These are phyloP conservation scores for Otolemur crassicaudatus DNA, from an alignment of 2,797 vertebrate genomes.

Conservation along the genomic window DNA sequence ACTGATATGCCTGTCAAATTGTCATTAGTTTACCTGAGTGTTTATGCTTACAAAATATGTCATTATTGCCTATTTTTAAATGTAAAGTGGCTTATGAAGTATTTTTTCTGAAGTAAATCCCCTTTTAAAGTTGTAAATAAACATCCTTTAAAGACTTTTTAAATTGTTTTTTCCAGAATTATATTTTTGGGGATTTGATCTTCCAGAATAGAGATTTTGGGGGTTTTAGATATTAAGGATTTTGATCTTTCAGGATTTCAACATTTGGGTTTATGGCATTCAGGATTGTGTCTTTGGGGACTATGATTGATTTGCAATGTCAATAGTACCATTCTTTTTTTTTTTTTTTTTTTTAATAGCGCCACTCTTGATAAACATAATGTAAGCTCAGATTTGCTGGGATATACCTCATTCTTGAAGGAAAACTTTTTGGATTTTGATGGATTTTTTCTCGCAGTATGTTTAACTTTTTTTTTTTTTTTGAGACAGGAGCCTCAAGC, in stretches of 20 bases:
- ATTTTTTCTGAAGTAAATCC: neutral
- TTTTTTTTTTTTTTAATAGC: too few relatives aligned
- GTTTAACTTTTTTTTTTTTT: neutral
- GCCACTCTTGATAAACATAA: neutral
- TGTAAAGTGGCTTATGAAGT: neutral
- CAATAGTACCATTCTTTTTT: accelerated
- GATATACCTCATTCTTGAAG: neutral
- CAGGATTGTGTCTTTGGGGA: neutral
- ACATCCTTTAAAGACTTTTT: neutral
- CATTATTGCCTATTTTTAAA: neutral
- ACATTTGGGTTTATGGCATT: neutral
- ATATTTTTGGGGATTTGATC: neutral
- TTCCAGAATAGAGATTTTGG: neutral
- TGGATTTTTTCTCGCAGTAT: neutral
- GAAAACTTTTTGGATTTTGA: neutral
- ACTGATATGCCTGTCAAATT: neutral
- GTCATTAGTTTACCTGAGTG: neutral
- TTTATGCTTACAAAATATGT: neutral
- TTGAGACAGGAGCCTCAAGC: too few relatives aligned
- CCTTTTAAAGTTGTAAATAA: neutral
- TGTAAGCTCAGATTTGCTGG: neutral
- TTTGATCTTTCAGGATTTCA: neutral
- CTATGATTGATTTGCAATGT: neutral
- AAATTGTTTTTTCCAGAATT: neutral
- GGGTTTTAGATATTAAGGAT: neutral